Base-by-base conservation (phyloP, 2,888 invertebrate species). In the Achlya flavicornis region DNA sequence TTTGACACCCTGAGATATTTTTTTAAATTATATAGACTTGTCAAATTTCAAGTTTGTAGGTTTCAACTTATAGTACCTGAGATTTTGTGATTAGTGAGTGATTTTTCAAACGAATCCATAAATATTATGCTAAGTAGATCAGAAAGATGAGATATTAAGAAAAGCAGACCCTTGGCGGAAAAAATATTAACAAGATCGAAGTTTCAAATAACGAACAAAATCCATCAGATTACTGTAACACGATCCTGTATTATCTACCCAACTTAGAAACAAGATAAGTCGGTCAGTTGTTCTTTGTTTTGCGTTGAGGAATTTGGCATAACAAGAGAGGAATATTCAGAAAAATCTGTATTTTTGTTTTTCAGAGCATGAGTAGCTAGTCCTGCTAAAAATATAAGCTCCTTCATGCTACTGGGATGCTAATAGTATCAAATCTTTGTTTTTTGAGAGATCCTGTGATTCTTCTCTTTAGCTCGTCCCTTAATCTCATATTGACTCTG, bases 271-370 rank as follows among this genome's bases (percentile, higher is more conserved):
- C 53, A n/a, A 10, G 53, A 53, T 53, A 53, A 5, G 6, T 19
- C 16, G 53, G 53, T 19, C 53, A 19, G 53, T 53, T 53, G 53
- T 53, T 53, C n/a, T 53, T 53, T 53, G 19, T 53, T 53, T 53
- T 10, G 19, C 19, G 1, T n/a, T 19, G 19, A 19, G 8, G 16
- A 53, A 19, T 19, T 19, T 10, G 48, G 53, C 10, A n/a, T 16
- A 48, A 48, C 7, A 48, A 48, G 48, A 14, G 4, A 48, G 14
- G 16, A 53, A 10, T 53, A 7, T 19, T 3, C 19, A 3, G 10
- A 10, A 53, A 3, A 53, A 10, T 53, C 16, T 19, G n/a, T 46
- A 19, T 53, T 53, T 19, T 53, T 19, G 19, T n/a, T 12, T 43
- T 43, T 43, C 14, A 14, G 43, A 12, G 43, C 12, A 3, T 0